phyloP scores from a whole-genome alignment of 2,888 invertebrate genomes.

The Drosophila subsilvestris region DNA sequence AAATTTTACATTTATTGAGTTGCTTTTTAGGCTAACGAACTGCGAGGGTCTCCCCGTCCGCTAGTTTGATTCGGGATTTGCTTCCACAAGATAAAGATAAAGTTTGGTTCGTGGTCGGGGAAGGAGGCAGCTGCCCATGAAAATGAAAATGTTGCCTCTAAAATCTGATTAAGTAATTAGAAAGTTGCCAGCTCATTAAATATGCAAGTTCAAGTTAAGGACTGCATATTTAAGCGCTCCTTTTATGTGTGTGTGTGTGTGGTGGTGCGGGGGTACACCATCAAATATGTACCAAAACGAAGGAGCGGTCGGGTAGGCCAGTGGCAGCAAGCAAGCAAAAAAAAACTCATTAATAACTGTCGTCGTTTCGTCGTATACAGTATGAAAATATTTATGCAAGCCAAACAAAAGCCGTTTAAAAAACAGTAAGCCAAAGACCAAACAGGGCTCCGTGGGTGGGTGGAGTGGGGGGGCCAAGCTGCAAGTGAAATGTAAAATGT shows the following conservation, averaged over 20 bases:
- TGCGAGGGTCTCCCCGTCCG: background rate
- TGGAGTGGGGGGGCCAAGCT: background rate
- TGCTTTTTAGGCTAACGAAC: slow-evolving; percentile 32
- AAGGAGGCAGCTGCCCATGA: background rate
- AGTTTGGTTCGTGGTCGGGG: too few species aligned
- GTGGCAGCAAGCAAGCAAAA: background rate
- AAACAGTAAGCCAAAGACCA: slow-evolving; percentile 13
- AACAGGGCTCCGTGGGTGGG: background rate
- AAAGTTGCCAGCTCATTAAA: slow-evolving; percentile 64
- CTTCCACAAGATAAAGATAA: background rate
- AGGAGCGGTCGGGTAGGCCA: too few species aligned
- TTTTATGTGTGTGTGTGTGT: slow-evolving; percentile 39
- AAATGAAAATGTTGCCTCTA: slow-evolving; percentile 45
- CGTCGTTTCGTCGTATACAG: slow-evolving; percentile 43
- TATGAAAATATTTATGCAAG: slow-evolving; percentile 49
- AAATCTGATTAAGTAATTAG: slow-evolving; percentile 75
- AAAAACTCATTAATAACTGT: slow-evolving; percentile 70
- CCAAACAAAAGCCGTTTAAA: slow-evolving; percentile 48
- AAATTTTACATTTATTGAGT: slow-evolving; percentile 43
- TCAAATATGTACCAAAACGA: slow-evolving; percentile 63
- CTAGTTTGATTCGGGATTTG: slow-evolving; percentile 34
- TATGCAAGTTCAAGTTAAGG: slow-evolving; percentile 68
- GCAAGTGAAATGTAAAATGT: slow-evolving; percentile 54
- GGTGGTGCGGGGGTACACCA: slow-evolving; percentile 40
- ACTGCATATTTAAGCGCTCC: slow-evolving; percentile 62